A percentile compares a stretch with the other conserved stretches of the same genome.
Evolutionary conservation across 2,888 invertebrate genomes (phyloP).

Genomic region (Diarsia mendica): DNA sequence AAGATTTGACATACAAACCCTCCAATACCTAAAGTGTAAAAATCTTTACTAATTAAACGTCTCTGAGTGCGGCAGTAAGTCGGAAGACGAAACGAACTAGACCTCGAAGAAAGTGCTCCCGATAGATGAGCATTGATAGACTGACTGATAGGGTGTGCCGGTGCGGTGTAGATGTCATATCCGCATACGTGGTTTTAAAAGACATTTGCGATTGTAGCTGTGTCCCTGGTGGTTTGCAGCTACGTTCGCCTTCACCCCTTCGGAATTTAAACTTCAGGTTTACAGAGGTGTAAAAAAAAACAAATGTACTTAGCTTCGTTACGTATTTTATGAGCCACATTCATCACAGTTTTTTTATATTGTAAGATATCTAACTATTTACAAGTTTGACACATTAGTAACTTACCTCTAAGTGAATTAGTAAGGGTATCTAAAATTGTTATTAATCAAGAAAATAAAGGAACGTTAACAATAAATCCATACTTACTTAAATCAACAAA

Average conservation of each 20-base stretch:
- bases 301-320: conserved; percentile 28
- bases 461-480: not conserved
- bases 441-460: conserved; percentile 29
- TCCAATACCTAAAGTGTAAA: too few relatives aligned
- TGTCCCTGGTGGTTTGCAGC: not conserved
- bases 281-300: conserved; percentile 1
- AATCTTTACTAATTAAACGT: too few relatives aligned
- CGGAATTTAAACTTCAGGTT: not conserved
- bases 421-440: conserved; percentile 10
- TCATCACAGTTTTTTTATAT: conserved; percentile 85
- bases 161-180: not conserved
- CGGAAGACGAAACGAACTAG: too few relatives aligned
- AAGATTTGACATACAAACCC: too few relatives aligned
- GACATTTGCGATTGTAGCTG: not conserved
- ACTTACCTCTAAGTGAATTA: conserved; percentile 2
- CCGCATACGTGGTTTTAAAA: not conserved
- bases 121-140: too few relatives aligned
- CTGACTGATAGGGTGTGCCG: not conserved
- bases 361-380: conserved; percentile 62
- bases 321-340: conserved; percentile 82
- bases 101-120: not conserved
- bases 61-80: too few relatives aligned
- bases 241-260: not conserved
- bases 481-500: conserved; percentile 3
- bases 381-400: conserved; percentile 68